Evolutionary conservation across 2,888 invertebrate genomes (phyloP).

Genomic region (Mycalesis mineus): DNA sequence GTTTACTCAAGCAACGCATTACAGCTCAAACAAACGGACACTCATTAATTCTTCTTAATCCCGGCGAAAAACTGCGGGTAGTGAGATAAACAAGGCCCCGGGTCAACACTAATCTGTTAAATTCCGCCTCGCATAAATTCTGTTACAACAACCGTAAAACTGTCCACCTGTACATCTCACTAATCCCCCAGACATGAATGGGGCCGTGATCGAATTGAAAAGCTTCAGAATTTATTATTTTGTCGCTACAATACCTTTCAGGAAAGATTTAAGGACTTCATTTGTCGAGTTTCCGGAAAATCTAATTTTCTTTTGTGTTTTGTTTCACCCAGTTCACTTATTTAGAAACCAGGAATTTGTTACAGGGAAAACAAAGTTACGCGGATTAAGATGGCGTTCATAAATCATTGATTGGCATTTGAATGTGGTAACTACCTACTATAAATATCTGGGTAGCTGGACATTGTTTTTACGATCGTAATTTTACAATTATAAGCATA

Average conservation of each 20-base stretch:
- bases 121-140: conserved; percentile 61
- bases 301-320: conserved; percentile 4
- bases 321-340: neutral
- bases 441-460: too few relatives aligned
- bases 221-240: conserved; percentile 7
- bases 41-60: conserved; percentile 12
- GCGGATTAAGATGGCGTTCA: neutral
- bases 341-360: neutral
- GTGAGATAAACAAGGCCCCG: conserved; percentile 24
- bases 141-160: conserved; percentile 62
- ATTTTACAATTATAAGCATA: too few relatives aligned
- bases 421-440: too few relatives aligned
- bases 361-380: neutral
- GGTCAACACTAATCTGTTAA: conserved; percentile 55
- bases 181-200: conserved; percentile 57
- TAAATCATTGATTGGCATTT: too few relatives aligned
- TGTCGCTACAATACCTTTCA: conserved; percentile 8
- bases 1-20: neutral
- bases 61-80: conserved; percentile 17
- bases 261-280: conserved; percentile 9
- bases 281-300: neutral
- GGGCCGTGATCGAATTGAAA: conserved; percentile 36
- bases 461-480: too few relatives aligned
- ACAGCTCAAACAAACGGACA: neutral
- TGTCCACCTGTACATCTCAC: conserved; percentile 43